Evolutionary conservation across 2,888 invertebrate species (phyloP).

Genomic region (Autographa gamma): DNA sequence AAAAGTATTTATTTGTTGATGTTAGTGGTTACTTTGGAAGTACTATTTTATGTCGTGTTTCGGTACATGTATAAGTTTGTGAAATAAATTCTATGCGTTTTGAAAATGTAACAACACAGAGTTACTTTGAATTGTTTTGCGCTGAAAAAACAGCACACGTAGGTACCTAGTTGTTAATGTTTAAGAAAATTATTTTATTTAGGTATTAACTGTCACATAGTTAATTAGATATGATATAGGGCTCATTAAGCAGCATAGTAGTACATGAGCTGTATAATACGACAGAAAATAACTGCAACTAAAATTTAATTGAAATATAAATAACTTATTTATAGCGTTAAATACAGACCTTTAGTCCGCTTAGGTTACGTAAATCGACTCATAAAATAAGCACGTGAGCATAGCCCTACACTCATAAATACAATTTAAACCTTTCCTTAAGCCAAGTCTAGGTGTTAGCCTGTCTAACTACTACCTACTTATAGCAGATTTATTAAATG

Average conservation of each 20-base stretch:
- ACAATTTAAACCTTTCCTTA: conserved; percentile 4
- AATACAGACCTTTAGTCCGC: not conserved
- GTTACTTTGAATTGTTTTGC: too few relatives aligned
- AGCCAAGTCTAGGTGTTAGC: conserved; percentile 9
- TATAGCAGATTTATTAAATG: conserved; percentile 29
- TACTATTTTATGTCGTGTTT: not conserved
- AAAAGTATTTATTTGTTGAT: not conserved
- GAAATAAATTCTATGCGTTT: too few relatives aligned
- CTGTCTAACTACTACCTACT: conserved; percentile 27
- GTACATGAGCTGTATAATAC: not conserved
- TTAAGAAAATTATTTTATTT: too few relatives aligned
- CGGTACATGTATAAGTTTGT: too few relatives aligned
- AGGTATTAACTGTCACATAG: too few relatives aligned
- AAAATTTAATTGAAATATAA: not conserved
- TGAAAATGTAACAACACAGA: too few relatives aligned
- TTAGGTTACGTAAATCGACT: not conserved
- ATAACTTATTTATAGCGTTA: not conserved
- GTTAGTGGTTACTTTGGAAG: not conserved
- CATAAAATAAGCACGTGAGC: conserved; percentile 6
- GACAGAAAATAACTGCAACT: not conserved
- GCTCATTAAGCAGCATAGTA: too few relatives aligned
- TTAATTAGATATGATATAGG: too few relatives aligned
- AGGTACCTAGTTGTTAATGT: too few relatives aligned
- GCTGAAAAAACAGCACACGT: too few relatives aligned
- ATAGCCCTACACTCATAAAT: conserved; percentile 4